Evolutionary conservation across 2,113 vertebrate genomes (phyloP), one percentile per base, ranked within the genome.

Genomic region (Limnothrissa miodon): DNA sequence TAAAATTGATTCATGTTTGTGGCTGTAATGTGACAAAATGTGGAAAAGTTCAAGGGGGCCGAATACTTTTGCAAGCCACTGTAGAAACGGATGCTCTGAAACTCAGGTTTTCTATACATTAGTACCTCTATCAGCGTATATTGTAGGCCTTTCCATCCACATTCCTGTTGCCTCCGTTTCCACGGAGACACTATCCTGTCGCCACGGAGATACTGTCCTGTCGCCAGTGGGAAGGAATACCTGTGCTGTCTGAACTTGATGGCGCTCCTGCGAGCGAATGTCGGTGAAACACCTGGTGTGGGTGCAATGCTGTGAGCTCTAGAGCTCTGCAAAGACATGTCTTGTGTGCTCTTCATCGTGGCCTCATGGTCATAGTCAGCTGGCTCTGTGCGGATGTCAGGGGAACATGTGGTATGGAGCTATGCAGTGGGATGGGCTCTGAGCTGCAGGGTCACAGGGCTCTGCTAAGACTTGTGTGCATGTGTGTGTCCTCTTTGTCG

Each of bases 251-350:
- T 13, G 4, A 36, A 74, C 66, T 74, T 74, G 66, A 33, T 74
- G 66, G 36, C 36, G 15, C 29, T 74, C 29, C 17, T 74, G 4
- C 13, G 15, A 74, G 29, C 66, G 15, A 36, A 36, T 74, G 66
- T 29, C 25, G 17, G 36, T 74, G 21, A 74, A 36, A 36, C 33
- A 4, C 15, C 13, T 8, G 59, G 66, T 39, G 36, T 74, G 66
- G 13, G 6, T 36, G 66, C 66, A 15, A 74, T 74, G 25, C 1
- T 2, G 4, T 23, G 51, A 13, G 15, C 42, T 51, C 2, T 0
- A 44, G 19, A 17, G 82, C 15, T 21, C 15, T 83, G 78, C 80
- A 62, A 39, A 80, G 78, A 83, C 78, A 80, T 42, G 78, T 83
- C 21, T 83, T 80, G 48, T 25, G 29, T 74, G n/a, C 62, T 33